A percentile compares a stretch with the other conserved stretches of the same genome.
Conservation (phyloP, 1,140 invertebrate species). For the Brachionus calyciflorus region DNA sequence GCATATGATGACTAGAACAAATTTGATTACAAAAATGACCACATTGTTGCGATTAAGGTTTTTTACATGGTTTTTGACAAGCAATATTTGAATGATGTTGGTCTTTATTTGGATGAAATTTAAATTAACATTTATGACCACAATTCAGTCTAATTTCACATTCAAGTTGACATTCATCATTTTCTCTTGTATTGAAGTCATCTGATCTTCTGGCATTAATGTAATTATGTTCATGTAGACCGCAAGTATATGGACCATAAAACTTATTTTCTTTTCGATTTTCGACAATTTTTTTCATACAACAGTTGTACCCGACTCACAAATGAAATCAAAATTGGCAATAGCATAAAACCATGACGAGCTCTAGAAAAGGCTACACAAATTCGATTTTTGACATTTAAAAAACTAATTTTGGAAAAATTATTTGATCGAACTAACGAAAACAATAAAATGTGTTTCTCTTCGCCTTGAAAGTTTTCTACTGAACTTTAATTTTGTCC, state of each 20-base stretch:
- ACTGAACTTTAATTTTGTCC: slow-evolving; percentile 28
- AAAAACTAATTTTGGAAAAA: slow-evolving; percentile 71
- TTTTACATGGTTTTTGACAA: slow-evolving; percentile 53
- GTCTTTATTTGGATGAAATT: slow-evolving; percentile 52
- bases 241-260: slow-evolving; percentile 14
- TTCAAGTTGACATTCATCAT: slow-evolving; percentile 57
- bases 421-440: slow-evolving; percentile 76
- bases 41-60: slow-evolving; percentile 45
- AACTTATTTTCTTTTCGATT: neutral
- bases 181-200: slow-evolving; percentile 58
- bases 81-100: neutral
- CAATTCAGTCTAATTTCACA: slow-evolving; percentile 55
- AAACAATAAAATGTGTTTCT: slow-evolving; percentile 76
- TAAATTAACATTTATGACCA: slow-evolving; percentile 55
- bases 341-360: slow-evolving; percentile 68
- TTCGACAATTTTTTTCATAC: slow-evolving; percentile 58
- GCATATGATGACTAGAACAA: slow-evolving; percentile 39
- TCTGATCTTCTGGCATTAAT: slow-evolving; percentile 49
- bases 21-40: slow-evolving; percentile 47
- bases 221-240: slow-evolving; percentile 46
- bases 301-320: slow-evolving; percentile 50
- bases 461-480: slow-evolving; percentile 73
- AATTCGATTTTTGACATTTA: slow-evolving; percentile 72
- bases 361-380: slow-evolving; percentile 80
- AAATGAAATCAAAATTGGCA: slow-evolving; percentile 69